Percentiles rank a stretch among this genome's conserved stretches.
phyloP scores from a whole-genome alignment of 2,113 vertebrate species.

The Phoxinus phoxinus region DNA sequence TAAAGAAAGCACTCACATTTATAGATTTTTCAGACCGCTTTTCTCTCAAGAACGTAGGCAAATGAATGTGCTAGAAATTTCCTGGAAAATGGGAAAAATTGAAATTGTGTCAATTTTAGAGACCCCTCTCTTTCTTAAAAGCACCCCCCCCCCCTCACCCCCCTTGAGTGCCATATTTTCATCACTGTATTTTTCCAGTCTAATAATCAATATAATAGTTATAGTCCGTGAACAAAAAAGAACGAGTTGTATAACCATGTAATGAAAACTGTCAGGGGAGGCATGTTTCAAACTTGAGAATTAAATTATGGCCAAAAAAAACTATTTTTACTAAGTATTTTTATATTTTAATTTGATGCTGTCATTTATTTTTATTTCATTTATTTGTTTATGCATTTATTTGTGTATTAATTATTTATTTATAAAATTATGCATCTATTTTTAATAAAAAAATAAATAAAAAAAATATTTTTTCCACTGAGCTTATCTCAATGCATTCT shows the following conservation, averaged over 20 bases:
- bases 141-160: not conserved
- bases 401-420: not conserved
- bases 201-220: slow-evolving; percentile 38
- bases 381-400: not conserved
- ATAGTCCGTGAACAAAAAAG: slow-evolving; percentile 27
- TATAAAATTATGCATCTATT: not conserved
- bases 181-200: slow-evolving; percentile 27
- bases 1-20: slow-evolving; percentile 23
- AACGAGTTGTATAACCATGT: not conserved
- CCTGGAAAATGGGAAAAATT: slow-evolving; percentile 39
- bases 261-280: not conserved
- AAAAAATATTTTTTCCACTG: not conserved
- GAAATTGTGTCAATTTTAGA: slow-evolving; percentile 18
- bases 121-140: not conserved
- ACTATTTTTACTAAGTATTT: no score
- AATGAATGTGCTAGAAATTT: slow-evolving; percentile 31
- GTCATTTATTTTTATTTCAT: not conserved
- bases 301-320: slow-evolving; percentile 22
- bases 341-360: not conserved
- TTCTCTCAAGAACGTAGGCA: slow-evolving; percentile 28
- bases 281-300: slow-evolving; percentile 27
- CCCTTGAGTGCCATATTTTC: not conserved
- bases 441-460: no score
- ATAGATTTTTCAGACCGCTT: slow-evolving; percentile 11
- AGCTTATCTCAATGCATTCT: not conserved